Base-by-base conservation (phyloP, 2,797 vertebrate species). In the Ispidina picta region DNA sequence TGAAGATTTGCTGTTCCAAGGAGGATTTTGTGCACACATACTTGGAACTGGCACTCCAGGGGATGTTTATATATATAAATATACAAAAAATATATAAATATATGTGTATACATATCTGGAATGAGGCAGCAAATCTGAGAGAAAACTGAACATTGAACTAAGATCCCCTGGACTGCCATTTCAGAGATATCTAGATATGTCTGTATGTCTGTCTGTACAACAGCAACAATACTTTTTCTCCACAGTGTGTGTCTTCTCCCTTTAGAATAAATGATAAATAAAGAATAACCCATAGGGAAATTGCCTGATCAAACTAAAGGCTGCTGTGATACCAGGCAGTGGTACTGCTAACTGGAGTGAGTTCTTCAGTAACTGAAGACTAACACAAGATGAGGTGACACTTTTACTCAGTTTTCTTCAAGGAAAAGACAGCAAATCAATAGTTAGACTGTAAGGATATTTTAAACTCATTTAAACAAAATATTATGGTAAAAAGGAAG, bases 361-460 rank as follows among this genome's bases (percentile, higher is more conserved):
- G 16, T 33, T 72, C 77, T 83, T 63, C 86, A 75, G 10, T 8
- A 48, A 60, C n/a, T 80, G 17, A 80, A 92, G 77, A 58, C 21
- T 68, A 88, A 82, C 35, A 73, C 2, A 9, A 29, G 54, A 66
- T 5, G 6, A 86, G 64, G 74, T 83, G 65, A 80, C 51, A 70
- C 43, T 89, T 95, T 80, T 62, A 90, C 46, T 55, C 62, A 68
- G 46, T 87, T 94, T 83, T 64, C 82, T 74, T 83, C 65, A 74
- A 85, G 72, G 69, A 80, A 82, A 91, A 75, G 65, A 74, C 70
- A 91, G 69, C n/a, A 85, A 5, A 11, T 78, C 63, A 77, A 59
- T 4, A 84, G 75, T n/a, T 44, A 44, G 44, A 29, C 48, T 14
- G 18, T 86, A 82, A 79, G 15, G 23, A 6, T 74, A 63, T 64